Base-by-base conservation (phyloP, 1,140 invertebrate species). In the Berghia stephanieae region DNA sequence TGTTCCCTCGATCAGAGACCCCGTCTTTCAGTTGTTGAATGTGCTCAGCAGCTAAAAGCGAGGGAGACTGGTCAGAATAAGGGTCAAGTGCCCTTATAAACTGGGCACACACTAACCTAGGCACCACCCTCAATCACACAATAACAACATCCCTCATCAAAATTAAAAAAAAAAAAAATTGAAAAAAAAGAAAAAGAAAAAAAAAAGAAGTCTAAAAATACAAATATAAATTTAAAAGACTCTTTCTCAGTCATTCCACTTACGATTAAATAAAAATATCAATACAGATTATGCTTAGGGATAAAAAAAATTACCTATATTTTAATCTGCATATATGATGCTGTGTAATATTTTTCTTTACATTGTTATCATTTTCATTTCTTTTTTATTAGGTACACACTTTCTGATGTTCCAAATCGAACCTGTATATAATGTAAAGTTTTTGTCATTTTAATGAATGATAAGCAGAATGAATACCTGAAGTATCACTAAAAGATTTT, bases 31-130 rank as follows among this genome's bases (percentile, higher is more conserved):
- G 74, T 40, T 68, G 74, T 60, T 49, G 74, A 76, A 76, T 31
- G 63, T 76, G 68, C 52, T 76, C 74, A 76, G 74, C 57, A 40
- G 74, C 74, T 76, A 76, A 76, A 76, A 76, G 74, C n/a, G n/a
- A 76, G 74, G 74, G 74, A 76, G 60, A 76, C 74, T 76, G 74
- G 74, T 76, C 74, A 76, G 74, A 76, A 76, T 76, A 76, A 68
- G 74, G 74, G 74, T 76, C 74, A 76, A 76, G 74, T 76, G 74
- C 74, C 74, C 63, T 44, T 66, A 60, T 76, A 76, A 76, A 44
- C 42, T 34, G 63, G 74, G 74, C 74, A 76, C 74, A 68, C 40
- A n/a, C 63, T 76, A 76, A 76, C 72, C 52, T 40, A 24, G 46
- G 68, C 36, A 67, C 42, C 55, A 76, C 67, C 63, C 43, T 31